Conservation (phyloP, 2,888 invertebrate species). For the Oeneis ivallda region DNA sequence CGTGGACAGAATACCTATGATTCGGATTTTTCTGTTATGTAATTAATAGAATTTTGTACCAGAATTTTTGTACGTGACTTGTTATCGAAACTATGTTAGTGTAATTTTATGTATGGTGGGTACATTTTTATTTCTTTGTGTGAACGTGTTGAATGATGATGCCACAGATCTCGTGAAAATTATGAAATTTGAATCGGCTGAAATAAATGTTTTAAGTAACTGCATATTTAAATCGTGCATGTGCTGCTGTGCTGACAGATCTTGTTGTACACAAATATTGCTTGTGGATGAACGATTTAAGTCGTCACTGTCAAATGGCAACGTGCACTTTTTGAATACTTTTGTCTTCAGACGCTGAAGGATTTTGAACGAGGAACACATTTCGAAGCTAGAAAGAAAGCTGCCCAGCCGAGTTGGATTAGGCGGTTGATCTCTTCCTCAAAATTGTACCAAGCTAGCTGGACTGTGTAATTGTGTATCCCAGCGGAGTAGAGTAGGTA, state of each 20-base stretch:
- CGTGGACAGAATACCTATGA: conserved; percentile 20
- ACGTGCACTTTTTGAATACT: too few species aligned
- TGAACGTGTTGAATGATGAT: not conserved
- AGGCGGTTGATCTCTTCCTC: too few species aligned
- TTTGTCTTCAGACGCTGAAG: too few species aligned
- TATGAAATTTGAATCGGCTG: not conserved
- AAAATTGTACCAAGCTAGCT: too few species aligned
- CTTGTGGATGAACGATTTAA: not conserved
- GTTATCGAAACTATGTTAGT: not conserved
- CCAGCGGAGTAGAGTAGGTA: too few species aligned
- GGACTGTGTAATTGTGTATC: too few species aligned
- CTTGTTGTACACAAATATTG: not conserved
- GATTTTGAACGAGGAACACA: too few species aligned
- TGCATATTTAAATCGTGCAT: not conserved
- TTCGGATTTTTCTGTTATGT: conserved; percentile 21
- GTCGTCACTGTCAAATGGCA: too few species aligned
- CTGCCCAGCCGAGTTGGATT: not conserved
- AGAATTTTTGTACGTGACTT: conserved; percentile 16
- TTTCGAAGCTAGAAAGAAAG: too few species aligned
- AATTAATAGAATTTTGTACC: conserved; percentile 23
- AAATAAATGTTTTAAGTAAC: too few species aligned
- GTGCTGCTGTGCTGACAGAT: not conserved
- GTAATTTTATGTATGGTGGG: not conserved
- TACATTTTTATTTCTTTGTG: not conserved
- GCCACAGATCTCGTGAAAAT: not conserved